Evolutionary conservation across 2,113 vertebrate genomes (phyloP), one percentile per base, ranked within the genome.

Genomic region (Pagrus major): DNA sequence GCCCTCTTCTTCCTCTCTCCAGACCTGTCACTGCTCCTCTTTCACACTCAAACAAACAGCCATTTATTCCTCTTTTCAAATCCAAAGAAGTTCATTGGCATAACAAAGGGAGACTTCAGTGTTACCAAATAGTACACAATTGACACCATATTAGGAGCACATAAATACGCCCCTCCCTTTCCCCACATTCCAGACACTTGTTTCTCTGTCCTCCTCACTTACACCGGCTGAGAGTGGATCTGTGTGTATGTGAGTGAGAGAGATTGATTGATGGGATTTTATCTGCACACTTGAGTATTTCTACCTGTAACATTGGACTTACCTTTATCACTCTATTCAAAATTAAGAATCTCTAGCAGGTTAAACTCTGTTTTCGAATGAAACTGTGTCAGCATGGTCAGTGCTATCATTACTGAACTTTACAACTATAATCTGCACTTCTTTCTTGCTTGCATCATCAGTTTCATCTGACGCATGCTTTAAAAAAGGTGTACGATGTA

Each of bases 1-100:
- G 58, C 85, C 56, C 81, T 83, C 80, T 63, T 69, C 59, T 51
- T 76, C 76, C 80, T 70, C 67, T 78, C 21, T 80, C 70, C 67
- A 74, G 65, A 83, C 79, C 58, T 12, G 54, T 64, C 79, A 47
- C 85, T 67, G 55, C 83, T 87, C 78, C 61, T 63, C 81, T 92
- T 92, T 93, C 88, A 91, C 73, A n/a, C 76, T 59, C 83, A 87
- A 76, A 95, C 92, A 94, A 94, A 91, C 84, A 87, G 75, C 84
- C 83, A 85, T 89, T 92, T 91, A 87, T 93, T 82, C 83, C 47
- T 75, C 90, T 70, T 73, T 79, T 79, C 23, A 41, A 27, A 23
- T 66, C 76, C 46, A 94, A 75, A 82, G 67, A 59, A 63, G 42
- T 56, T 90, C 85, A 91, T 74, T 91, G 73, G 86, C 90, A 91